Conservation (phyloP, 1,140 invertebrate species). For the Helicoverpa zea region DNA sequence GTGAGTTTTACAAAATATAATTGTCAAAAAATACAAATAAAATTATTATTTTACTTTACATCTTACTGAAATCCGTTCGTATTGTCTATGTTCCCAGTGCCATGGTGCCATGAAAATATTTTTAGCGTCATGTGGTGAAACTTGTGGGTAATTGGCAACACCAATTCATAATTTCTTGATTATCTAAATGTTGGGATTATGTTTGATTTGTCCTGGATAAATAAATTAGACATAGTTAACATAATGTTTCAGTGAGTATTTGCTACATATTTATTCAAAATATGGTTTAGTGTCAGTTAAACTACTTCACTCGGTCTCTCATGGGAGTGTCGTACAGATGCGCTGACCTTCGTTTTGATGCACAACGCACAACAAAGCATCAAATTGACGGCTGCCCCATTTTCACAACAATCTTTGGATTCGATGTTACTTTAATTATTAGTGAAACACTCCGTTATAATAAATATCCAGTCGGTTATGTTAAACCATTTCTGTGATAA, state of each 20-base stretch:
- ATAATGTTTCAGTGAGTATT: slow-evolving; percentile 85
- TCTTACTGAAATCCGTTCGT: neutral
- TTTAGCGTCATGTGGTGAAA: slow-evolving; percentile 53
- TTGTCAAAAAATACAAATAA: too few relatives aligned
- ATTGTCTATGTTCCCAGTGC: slow-evolving; percentile 15
- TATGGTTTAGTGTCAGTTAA: slow-evolving; percentile 59
- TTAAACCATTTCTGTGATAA: slow-evolving; percentile 66
- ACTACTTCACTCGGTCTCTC: slow-evolving; percentile 63
- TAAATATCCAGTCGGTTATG: slow-evolving; percentile 60
- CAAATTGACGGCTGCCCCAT: slow-evolving; percentile 87
- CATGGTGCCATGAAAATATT: slow-evolving; percentile 3
- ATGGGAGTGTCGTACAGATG: slow-evolving; percentile 85
- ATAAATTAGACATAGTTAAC: slow-evolving; percentile 74
- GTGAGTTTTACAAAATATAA: too few relatives aligned
- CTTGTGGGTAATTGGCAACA: slow-evolving; percentile 67
- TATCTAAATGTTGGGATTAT: slow-evolving; percentile 84
- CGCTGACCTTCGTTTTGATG: slow-evolving; percentile 87
- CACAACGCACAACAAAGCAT: slow-evolving; percentile 88
- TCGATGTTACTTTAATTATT: slow-evolving; percentile 71
- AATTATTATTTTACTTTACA: neutral
- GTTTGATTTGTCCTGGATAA: slow-evolving; percentile 83
- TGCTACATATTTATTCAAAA: slow-evolving; percentile 66
- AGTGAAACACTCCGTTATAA: slow-evolving; percentile 63
- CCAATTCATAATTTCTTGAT: slow-evolving; percentile 78
- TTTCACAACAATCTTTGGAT: slow-evolving; percentile 86